phyloP scores from a whole-genome alignment of 2,113 vertebrate genomes.

The Rhinolophus ferrumequinum region DNA sequence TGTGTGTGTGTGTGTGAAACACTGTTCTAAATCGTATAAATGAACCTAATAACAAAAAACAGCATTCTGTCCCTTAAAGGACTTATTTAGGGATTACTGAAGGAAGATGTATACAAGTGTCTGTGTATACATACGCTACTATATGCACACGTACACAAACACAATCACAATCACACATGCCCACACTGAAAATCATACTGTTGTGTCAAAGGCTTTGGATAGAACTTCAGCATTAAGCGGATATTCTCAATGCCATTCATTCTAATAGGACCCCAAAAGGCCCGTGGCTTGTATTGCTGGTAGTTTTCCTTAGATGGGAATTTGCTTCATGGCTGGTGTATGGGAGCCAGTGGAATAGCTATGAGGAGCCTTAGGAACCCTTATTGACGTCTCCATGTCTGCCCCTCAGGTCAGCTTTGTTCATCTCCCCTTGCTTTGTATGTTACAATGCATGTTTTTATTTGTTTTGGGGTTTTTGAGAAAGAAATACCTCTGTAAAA shows the following conservation, averaged over 20 bases:
- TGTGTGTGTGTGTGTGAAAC: background rate
- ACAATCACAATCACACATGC: background rate
- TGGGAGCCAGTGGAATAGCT: background rate
- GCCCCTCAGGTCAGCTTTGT: background rate
- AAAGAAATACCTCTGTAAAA: background rate
- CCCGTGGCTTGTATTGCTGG: background rate
- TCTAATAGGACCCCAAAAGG: background rate
- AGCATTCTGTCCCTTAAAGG: background rate
- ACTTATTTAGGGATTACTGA: background rate
- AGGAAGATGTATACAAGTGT: background rate
- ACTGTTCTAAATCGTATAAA: background rate
- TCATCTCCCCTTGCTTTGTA: background rate
- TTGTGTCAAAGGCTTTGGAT: background rate
- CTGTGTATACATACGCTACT: background rate
- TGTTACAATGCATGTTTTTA: background rate
- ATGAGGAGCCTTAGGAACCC: background rate
- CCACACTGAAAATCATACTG: background rate
- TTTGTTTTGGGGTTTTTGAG: background rate
- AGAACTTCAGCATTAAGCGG: background rate
- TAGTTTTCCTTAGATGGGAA: background rate
- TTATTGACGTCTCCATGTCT: background rate
- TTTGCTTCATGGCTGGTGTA: background rate
- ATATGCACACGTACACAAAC: background rate
- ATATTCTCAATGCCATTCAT: background rate
- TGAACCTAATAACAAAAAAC: background rate